Evolutionary conservation across 2,113 vertebrate genomes (phyloP), one percentile per base, ranked within the genome.

Genomic region (Amazona vittata): DNA sequence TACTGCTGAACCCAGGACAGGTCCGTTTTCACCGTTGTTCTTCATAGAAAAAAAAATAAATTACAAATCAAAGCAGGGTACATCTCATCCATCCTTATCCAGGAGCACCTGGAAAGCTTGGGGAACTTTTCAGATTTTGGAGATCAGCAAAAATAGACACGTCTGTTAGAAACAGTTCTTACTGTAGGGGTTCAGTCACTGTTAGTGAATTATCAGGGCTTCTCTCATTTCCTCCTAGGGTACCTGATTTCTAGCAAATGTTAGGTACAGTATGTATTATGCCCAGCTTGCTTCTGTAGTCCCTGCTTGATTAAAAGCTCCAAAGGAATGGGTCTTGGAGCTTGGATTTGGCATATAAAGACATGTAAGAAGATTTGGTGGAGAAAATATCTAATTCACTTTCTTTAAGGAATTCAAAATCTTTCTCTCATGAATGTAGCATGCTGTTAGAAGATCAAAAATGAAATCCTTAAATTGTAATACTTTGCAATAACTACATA

Each of bases 151-250:
- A 39, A 68, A 37, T 16, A 62, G 26, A 12, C 35, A 19, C 22
- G 12, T 81, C 80, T 4, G 4, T 53, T 55, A 31, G 37, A 68
- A 60, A 37, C 6, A 46, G 17, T n/a, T 79, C 70, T 79, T 63
- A 28, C 15, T 0, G 0, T n/a, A 33, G n/a, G 4, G 9, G 2
- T 28, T 91, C 43, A 15, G 4, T 62, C 31, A 4, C 43, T 83
- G 43, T n/a, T 28, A 26, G 4, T 18, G 24, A 50, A 33, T 3
- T 9, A 22, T 37, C 43, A 52, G 81, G 77, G 69, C 39, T 75
- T 55, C 59, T 57, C 55, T 44, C 13, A 47, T 50, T 82, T 43
- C 67, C 65, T 77, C 46, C 68, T 14, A 52, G 33, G 33, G 12
- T 18, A n/a, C 14, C 53, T 44, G 52, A 37, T 80, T 83, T 52